Evolutionary conservation across 1,140 invertebrate species (phyloP).

Genomic region (Elysia chlorotica): DNA sequence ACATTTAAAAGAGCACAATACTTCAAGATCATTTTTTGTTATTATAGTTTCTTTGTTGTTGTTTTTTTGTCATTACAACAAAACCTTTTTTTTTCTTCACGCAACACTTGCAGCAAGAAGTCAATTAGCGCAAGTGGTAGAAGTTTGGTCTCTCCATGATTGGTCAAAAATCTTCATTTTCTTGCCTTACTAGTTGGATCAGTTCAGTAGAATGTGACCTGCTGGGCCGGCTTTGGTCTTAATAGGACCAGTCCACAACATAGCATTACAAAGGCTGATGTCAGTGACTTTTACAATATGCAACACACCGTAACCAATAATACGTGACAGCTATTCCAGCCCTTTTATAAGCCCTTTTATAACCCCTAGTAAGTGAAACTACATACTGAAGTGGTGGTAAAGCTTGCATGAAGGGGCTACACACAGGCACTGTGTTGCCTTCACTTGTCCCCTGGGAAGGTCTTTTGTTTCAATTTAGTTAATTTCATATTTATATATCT

Average conservation of each 20-base stretch:
- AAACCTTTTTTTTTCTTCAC: not conserved
- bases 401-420: slow-evolving; percentile 29
- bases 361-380: no score
- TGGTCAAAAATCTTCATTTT: not conserved
- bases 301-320: not conserved
- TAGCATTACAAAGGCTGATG: not conserved
- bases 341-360: no score
- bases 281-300: not conserved
- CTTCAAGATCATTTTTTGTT: no score
- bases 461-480: not conserved
- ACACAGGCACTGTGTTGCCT: slow-evolving; percentile 21
- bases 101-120: not conserved
- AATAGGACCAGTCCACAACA: not conserved
- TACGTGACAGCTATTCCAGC: no score
- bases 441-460: slow-evolving; percentile 27
- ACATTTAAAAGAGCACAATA: no score
- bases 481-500: no score
- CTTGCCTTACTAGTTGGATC: not conserved
- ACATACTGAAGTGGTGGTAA: slow-evolving; percentile 28
- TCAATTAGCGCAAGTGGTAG: not conserved
- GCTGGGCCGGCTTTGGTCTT: not conserved
- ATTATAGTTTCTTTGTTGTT: no score
- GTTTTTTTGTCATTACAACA: not conserved
- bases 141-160: not conserved
- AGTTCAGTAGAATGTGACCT: not conserved